Percentiles rank a stretch among this genome's conserved stretches.
Evolutionary conservation across 2,888 invertebrate genomes (phyloP).

Genomic region (Tipula confusa): DNA sequence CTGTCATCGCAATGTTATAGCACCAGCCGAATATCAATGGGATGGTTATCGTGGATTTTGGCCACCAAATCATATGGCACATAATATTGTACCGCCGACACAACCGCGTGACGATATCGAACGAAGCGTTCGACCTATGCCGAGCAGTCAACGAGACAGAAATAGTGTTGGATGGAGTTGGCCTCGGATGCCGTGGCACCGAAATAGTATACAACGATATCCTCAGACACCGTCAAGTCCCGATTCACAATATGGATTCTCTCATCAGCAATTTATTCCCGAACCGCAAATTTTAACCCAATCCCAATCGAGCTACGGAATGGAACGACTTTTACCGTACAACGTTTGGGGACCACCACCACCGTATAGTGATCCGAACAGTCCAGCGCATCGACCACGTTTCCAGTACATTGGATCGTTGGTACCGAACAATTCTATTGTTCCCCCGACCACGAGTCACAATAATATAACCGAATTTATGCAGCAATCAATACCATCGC

Average conservation of each 20-base stretch:
- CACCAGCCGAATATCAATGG: slow-evolving; percentile 58
- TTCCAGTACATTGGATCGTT: slow-evolving; percentile 41
- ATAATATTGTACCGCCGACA: slow-evolving; percentile 76
- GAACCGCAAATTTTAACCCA: slow-evolving; percentile 40
- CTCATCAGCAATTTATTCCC: slow-evolving; percentile 42
- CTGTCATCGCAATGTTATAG: slow-evolving; percentile 54
- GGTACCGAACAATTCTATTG: not conserved
- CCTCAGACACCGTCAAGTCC: slow-evolving; percentile 67
- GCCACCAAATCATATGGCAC: slow-evolving; percentile 51
- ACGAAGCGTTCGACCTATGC: slow-evolving; percentile 39
- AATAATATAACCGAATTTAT: slow-evolving; percentile 15
- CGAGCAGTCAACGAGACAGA: slow-evolving; percentile 39
- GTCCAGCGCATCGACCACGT: slow-evolving; percentile 57
- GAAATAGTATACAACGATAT: slow-evolving; percentile 52
- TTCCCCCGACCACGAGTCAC: slow-evolving; percentile 37
- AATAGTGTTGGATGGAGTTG: slow-evolving; percentile 59
- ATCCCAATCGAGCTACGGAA: slow-evolving; percentile 54
- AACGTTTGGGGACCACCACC: slow-evolving; percentile 84
- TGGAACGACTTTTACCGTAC: slow-evolving; percentile 55
- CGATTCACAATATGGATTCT: slow-evolving; percentile 79
- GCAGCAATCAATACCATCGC: slow-evolving; percentile 37
- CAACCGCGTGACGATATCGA: slow-evolving; percentile 57
- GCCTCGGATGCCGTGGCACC: slow-evolving; percentile 69
- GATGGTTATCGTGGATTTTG: slow-evolving; percentile 53
- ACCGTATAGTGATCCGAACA: slow-evolving; percentile 78